phyloP scores from a whole-genome alignment of 2,888 invertebrate genomes.

The Pollenia amentaria region DNA sequence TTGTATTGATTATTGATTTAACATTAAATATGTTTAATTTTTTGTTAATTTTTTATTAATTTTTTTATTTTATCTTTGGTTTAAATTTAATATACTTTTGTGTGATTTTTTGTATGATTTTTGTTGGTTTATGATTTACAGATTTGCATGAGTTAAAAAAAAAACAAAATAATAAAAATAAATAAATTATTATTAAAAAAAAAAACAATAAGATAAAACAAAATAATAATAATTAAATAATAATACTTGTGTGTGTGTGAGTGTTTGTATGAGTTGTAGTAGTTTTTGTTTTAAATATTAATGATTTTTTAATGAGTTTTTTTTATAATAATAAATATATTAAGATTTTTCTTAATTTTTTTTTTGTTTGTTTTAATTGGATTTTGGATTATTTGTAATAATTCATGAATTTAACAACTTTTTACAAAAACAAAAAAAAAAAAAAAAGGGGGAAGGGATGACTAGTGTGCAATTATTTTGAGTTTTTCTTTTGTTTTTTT shows the following conservation, averaged over 20 bases:
- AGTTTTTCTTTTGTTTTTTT: slow-evolving; percentile 53
- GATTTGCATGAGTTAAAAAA: slow-evolving; percentile 26
- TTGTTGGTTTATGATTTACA: slow-evolving; percentile 41
- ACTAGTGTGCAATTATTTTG: slow-evolving; percentile 72
- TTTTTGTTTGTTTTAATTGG: background rate
- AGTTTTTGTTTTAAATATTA: slow-evolving; percentile 27
- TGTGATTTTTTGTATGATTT: slow-evolving; percentile 30
- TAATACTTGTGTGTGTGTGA: slow-evolving; percentile 60
- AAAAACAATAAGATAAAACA: slow-evolving; percentile 40
- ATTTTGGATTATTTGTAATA: slow-evolving; percentile 64
- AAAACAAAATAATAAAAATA: slow-evolving; percentile 56
- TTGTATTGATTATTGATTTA: slow-evolving; percentile 23
- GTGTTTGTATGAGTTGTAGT: slow-evolving; percentile 1
- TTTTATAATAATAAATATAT: background rate
- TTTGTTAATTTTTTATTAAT: slow-evolving; percentile 1
- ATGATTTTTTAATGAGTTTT: slow-evolving; percentile 61
- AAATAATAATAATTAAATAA: slow-evolving; percentile 55
- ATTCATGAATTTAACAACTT: slow-evolving; percentile 64
- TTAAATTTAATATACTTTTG: slow-evolving; percentile 55
- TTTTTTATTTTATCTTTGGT: slow-evolving; percentile 60
- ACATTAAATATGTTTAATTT: slow-evolving; percentile 32
- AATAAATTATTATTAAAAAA: slow-evolving; percentile 50
- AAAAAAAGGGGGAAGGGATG: slow-evolving; percentile 47
- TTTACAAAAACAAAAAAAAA: slow-evolving; percentile 39
- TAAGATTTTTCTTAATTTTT: background rate